A percentile compares a stretch with the other conserved stretches of the same genome.
These are phyloP conservation scores for Salpingus planirostris DNA, from an alignment of 2,888 invertebrate genomes.

Conservation along the genomic window DNA sequence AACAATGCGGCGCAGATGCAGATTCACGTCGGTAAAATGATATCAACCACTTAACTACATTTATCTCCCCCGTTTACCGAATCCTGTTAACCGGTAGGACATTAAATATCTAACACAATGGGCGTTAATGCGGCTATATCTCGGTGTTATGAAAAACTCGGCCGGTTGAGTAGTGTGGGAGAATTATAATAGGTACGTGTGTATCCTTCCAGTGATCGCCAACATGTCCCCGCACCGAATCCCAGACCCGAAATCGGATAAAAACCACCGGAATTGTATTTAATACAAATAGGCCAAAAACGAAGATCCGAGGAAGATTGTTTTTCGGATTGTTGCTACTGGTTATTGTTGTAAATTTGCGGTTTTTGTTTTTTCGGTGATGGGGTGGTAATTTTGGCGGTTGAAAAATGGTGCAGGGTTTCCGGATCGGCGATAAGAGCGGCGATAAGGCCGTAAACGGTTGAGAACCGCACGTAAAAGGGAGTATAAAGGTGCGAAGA, in stretches of 20 bases:
- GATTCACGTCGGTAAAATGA: constrained; percentile 38
- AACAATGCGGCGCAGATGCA: constrained; percentile 35
- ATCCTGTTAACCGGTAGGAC: constrained; percentile 37
- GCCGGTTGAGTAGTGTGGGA: constrained; percentile 41
- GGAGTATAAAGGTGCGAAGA: constrained; percentile 39
- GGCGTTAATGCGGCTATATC: constrained; percentile 42
- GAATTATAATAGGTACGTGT: constrained; percentile 39
- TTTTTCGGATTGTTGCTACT: too few species aligned
- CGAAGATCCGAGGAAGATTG: too few species aligned
- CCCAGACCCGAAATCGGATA: too few species aligned
- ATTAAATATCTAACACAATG: constrained; percentile 41
- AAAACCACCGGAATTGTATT: too few species aligned
- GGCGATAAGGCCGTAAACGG: constrained; percentile 21
- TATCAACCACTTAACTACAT: constrained; percentile 40
- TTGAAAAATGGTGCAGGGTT: too few species aligned
- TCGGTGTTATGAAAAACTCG: constrained; percentile 35
- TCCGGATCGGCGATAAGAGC: constrained; percentile 8
- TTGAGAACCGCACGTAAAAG: constrained; percentile 26
- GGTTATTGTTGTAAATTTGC: too few species aligned
- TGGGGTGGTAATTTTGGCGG: neutral
- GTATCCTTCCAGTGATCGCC: constrained; percentile 29
- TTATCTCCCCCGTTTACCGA: constrained; percentile 33
- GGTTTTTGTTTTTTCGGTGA: too few species aligned
- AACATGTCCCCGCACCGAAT: too few species aligned
- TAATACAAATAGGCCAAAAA: too few species aligned